These are phyloP conservation scores for Spatula versicolor DNA, from an alignment of 2,797 vertebrate species.

Conservation along the genomic window DNA sequence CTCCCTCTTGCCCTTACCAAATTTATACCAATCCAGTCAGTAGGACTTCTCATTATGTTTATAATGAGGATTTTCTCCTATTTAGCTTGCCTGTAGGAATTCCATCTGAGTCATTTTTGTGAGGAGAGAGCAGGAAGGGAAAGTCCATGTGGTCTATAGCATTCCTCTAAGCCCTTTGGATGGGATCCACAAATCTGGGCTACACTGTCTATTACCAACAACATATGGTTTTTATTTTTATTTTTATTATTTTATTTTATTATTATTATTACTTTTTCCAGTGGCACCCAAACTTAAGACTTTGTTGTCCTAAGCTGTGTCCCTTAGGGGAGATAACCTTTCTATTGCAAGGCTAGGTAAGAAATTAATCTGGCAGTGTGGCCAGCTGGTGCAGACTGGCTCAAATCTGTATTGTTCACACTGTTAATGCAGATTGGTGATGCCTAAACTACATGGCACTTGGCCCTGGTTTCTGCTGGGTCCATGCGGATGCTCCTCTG, in stretches of 20 bases:
- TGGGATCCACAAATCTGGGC: not conserved
- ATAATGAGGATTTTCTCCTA: not conserved
- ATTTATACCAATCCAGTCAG: not conserved
- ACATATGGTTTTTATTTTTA: accelerated
- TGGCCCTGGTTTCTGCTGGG: not conserved
- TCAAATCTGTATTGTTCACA: not conserved
- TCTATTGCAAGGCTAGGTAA: not conserved
- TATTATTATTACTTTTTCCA: not conserved
- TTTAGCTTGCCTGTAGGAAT: not conserved
- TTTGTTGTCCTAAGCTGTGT: not conserved
- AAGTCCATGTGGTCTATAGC: not conserved
- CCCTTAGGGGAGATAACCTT: not conserved
- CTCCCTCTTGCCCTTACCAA: not conserved
- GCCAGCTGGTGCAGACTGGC: not conserved
- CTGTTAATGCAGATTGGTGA: not conserved
- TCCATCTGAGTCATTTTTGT: not conserved
- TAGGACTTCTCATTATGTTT: accelerated
- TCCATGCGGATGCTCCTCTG: not conserved
- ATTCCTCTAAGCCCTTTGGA: not conserved
- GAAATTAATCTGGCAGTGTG: not conserved
- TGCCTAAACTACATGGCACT: not conserved
- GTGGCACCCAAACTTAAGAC: not conserved
- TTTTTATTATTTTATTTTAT: too few species aligned
- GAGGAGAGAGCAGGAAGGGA: not conserved
- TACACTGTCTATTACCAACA: not conserved